Base-by-base conservation (phyloP, 2,797 vertebrate species). In the Mus spretus region DNA sequence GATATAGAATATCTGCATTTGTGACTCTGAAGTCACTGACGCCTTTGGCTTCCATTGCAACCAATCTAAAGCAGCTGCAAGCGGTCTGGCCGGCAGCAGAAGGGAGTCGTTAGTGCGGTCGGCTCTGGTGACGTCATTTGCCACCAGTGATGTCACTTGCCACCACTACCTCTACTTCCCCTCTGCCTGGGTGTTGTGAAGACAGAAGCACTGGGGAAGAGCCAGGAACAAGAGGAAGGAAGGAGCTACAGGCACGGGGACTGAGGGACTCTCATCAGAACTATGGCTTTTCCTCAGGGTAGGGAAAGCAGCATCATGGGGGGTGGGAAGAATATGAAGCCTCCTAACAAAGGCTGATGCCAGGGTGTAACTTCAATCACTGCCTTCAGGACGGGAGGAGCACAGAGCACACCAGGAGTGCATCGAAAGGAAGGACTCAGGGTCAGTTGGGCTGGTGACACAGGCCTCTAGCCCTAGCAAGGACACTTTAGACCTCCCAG, bases 11-110 rank as follows among this genome's bases (percentile, higher is more conserved):
- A 40, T 47, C 37, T 84, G 4, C 1, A 3, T 70, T 5, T 75
- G 89, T 19, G 26, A 70, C 93, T 94, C 31, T 94, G 90, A 96
- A 93, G 82, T 50, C 77, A n/a, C 81, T 3, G 22, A 37, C 75
- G 78, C 82, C 89, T 70, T 34, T 14, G 91, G 75, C 80, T 59
- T 63, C 77, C 93, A 72, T 2, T 84, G 65, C 47, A 44, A 67
- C 91, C 89, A 53, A 57, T 26, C 89, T 50, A 0, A 1, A 57
- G 72, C 13, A 28, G 90, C 63, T 1, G 53, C 80, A 72, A 70
- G 53, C 63, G 88, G 90, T 75, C 34, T 26, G 15, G 37, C 28
- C 67, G 57, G 89, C 28, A 4, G 81, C 84, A 28, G 77, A 74
- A 72, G 11, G 4, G 24, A 34, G 44, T 13, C 3, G 28, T 65